phyloP scores from a whole-genome alignment of 2,797 vertebrate genomes.

The Jordanella pulchra region DNA sequence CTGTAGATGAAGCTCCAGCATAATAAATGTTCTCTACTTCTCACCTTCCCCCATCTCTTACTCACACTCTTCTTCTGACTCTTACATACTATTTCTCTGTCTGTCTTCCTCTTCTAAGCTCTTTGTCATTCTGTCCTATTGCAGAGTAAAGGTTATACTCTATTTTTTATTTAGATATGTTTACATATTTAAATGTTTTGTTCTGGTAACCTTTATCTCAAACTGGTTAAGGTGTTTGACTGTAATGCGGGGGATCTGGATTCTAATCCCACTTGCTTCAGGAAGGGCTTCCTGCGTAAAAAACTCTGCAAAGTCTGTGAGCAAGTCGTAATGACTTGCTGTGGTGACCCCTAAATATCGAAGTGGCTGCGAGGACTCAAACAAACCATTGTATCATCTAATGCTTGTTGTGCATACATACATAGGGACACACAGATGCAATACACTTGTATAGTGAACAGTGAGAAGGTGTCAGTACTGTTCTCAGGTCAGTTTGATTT shows the following conservation, averaged over 20 bases:
- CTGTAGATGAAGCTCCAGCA: slow-evolving; percentile 70
- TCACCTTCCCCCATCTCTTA: slow-evolving; percentile 64
- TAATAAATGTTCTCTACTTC: slow-evolving; percentile 67
- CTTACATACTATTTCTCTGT: slow-evolving; percentile 45
- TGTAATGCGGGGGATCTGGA: no score
- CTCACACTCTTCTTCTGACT: slow-evolving; percentile 38
- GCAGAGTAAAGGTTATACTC: slow-evolving; percentile 26
- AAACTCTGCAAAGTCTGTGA: no score
- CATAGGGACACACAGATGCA: slow-evolving; percentile 19
- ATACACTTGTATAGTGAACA: slow-evolving; percentile 47
- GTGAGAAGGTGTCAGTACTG: slow-evolving; percentile 73
- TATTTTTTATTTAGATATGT: slow-evolving; percentile 9
- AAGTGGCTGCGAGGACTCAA: no score
- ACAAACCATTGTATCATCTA: not conserved
- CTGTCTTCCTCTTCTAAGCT: slow-evolving; percentile 33
- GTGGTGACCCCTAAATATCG: no score
- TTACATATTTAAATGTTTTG: slow-evolving; percentile 7
- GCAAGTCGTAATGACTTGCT: no score
- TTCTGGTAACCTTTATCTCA: not conserved
- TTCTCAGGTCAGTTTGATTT: slow-evolving; percentile 75
- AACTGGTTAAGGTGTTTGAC: no score
- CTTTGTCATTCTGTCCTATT: slow-evolving; percentile 36
- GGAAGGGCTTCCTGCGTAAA: no score
- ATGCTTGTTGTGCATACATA: slow-evolving; percentile 12
- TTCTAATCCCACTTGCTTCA: no score